Percentiles rank a stretch among this genome's conserved stretches.
These are phyloP conservation scores for Apogon talboti DNA, from an alignment of 2,797 vertebrate species.

Conservation along the genomic window DNA sequence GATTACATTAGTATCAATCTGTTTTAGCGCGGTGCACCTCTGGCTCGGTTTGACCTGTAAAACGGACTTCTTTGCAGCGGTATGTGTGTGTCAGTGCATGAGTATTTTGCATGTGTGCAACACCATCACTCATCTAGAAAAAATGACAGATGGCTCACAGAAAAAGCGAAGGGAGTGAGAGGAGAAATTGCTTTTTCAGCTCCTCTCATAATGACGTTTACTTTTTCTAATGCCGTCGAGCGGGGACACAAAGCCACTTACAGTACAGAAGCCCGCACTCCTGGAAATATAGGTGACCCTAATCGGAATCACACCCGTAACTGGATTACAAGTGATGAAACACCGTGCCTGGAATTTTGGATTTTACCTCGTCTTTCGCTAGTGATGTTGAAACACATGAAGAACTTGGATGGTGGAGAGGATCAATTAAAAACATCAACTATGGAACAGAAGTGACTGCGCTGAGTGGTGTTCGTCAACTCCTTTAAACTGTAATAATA, in stretches of 20 bases:
- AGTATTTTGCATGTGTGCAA: slow-evolving; percentile 1
- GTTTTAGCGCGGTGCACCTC: slow-evolving; percentile 25
- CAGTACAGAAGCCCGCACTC: slow-evolving; percentile 18
- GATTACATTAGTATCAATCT: slow-evolving; percentile 21
- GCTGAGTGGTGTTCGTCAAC: not conserved
- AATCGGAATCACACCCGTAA: slow-evolving; percentile 37
- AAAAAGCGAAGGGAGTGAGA: slow-evolving; percentile 15
- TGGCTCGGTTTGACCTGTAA: slow-evolving; percentile 22
- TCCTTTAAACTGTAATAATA: slow-evolving; percentile 12
- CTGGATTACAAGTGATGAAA: slow-evolving; percentile 35
- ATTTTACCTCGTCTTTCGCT: not conserved
- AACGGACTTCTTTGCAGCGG: slow-evolving; percentile 38
- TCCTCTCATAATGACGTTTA: slow-evolving; percentile 38
- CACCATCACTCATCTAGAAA: slow-evolving; percentile 23
- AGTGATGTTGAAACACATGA: not conserved
- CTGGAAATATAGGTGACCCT: slow-evolving; percentile 28
- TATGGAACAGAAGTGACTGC: not conserved
- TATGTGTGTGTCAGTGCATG: slow-evolving; percentile 6
- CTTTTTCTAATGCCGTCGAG: slow-evolving; percentile 29
- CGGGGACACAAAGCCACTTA: slow-evolving; percentile 29
- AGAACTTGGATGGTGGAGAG: not conserved
- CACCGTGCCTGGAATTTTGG: slow-evolving; percentile 1
- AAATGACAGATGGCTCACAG: slow-evolving; percentile 41
- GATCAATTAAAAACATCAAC: too few species aligned
- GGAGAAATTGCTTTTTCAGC: slow-evolving; percentile 44